phyloP scores from a whole-genome alignment of 2,888 invertebrate species.

The Atrina japonica region DNA sequence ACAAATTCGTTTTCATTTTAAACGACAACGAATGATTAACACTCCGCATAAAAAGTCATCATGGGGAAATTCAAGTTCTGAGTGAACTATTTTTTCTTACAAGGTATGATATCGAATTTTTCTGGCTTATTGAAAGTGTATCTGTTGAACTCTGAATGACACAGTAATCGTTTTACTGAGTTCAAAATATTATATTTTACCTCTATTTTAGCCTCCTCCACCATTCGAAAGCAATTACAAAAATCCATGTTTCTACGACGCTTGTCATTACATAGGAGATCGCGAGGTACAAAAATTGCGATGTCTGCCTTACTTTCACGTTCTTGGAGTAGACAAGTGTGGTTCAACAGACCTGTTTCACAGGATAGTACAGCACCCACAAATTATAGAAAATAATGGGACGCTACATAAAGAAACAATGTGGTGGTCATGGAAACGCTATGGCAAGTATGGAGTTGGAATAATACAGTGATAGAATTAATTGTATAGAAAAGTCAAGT shows the following conservation, averaged over 20 bases:
- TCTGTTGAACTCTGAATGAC: no score
- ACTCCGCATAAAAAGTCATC: no score
- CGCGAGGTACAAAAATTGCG: constrained; percentile 33
- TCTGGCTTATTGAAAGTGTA: no score
- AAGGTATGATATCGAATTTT: no score
- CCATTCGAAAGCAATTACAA: constrained; percentile 46
- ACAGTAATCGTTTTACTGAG: no score
- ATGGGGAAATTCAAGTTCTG: no score
- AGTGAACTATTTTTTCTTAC: no score
- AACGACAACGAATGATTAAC: no score
- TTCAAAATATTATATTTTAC: no score
- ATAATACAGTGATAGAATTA: no score
- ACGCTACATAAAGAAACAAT: constrained; percentile 62
- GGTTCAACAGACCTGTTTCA: constrained; percentile 68
- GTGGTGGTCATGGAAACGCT: constrained; percentile 70
- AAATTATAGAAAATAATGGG: constrained; percentile 57
- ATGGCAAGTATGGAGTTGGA: constrained; percentile 55
- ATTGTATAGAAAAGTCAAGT: no score
- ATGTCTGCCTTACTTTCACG: constrained; percentile 69
- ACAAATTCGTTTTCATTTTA: no score
- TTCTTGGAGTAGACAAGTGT: constrained; percentile 71
- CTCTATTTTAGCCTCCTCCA: constrained; percentile 56
- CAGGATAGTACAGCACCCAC: constrained; percentile 59
- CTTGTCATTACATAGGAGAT: constrained; percentile 14
- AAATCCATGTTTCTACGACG: constrained; percentile 59